A percentile compares a stretch with the other conserved stretches of the same genome.
Conservation (phyloP, 2,113 vertebrate genomes). For the Cephalopterus ornatus region DNA sequence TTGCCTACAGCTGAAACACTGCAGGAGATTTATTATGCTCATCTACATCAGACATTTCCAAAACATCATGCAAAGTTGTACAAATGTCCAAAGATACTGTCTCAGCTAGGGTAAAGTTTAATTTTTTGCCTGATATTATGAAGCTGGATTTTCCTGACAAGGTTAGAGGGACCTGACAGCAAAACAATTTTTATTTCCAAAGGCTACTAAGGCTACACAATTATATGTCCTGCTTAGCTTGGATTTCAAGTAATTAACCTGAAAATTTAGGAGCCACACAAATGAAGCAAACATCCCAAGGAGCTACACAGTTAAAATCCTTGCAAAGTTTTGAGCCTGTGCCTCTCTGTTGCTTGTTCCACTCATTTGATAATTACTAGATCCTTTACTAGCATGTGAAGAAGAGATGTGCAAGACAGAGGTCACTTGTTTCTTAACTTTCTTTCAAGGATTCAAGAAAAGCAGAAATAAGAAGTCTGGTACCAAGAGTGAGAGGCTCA, state of each 20-base stretch:
- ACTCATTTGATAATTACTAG: neutral
- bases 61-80: neutral
- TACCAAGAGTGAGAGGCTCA: neutral
- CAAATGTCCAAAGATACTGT: neutral
- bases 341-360: neutral
- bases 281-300: neutral
- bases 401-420: neutral
- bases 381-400: neutral
- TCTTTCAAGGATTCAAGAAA: neutral
- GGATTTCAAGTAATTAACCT: neutral
- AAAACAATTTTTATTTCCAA: neutral
- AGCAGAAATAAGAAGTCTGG: neutral
- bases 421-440: neutral
- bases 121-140: neutral
- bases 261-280: neutral
- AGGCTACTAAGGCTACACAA: neutral
- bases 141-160: neutral
- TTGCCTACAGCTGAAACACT: neutral
- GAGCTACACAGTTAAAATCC: neutral
- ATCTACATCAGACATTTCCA: neutral
- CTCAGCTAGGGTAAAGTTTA: neutral
- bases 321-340: neutral
- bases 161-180: neutral
- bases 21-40: neutral
- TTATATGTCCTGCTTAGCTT: neutral